Percentiles rank a stretch among this genome's conserved stretches.
Conservation (phyloP, 1,140 invertebrate species). For the Leptinotarsa undecemlineata region DNA sequence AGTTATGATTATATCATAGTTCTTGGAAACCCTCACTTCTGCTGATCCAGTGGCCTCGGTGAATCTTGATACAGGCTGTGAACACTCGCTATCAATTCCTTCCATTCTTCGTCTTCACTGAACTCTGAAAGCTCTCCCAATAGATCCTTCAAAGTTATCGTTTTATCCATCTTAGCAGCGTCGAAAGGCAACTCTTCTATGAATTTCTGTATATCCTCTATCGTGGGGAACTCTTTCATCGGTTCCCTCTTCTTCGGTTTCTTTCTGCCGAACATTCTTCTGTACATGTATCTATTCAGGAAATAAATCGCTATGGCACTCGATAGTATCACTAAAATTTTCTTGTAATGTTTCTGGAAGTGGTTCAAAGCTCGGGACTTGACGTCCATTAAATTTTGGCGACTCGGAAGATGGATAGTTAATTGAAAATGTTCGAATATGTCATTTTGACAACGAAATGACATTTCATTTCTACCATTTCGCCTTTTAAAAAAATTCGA, state of each 20-base stretch:
- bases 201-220: slow-evolving; percentile 42
- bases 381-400: slow-evolving; percentile 22
- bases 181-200: slow-evolving; percentile 42
- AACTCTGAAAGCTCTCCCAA: slow-evolving; percentile 41
- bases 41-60: neutral
- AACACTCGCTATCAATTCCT: slow-evolving; percentile 40
- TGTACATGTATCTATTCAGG: slow-evolving; percentile 35
- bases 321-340: slow-evolving; percentile 31
- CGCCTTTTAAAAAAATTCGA: too few species aligned
- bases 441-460: neutral
- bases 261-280: slow-evolving; percentile 15
- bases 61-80: slow-evolving; percentile 30
- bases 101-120: slow-evolving; percentile 46
- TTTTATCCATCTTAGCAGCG: slow-evolving; percentile 26
- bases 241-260: slow-evolving; percentile 32
- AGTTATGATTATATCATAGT: too few species aligned
- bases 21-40: neutral
- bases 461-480: neutral
- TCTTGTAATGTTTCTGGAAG: slow-evolving; percentile 36
- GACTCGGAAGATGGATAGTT: neutral
- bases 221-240: slow-evolving; percentile 36
- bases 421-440: neutral
- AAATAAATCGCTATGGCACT: slow-evolving; percentile 27
- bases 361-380: slow-evolving; percentile 27
- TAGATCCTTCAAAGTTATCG: slow-evolving; percentile 36